Base-by-base conservation (phyloP, 1,140 invertebrate genomes). In the Magallana angulata region DNA sequence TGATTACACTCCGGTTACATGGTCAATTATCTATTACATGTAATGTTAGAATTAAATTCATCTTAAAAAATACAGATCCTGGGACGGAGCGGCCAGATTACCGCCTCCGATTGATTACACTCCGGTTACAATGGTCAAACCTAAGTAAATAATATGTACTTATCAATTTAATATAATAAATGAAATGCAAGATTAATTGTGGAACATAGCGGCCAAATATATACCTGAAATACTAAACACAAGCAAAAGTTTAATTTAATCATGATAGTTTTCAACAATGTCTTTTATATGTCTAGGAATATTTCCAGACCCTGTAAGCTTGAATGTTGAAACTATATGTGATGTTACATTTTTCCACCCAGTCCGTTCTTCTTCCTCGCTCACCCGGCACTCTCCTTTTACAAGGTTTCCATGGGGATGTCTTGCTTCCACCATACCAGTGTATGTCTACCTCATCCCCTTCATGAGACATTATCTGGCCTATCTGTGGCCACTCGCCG, bases 371-470 rank as follows among this genome's bases (percentile, higher is more conserved):
- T 18, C 71, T 71, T 57, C 84, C 84, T 18, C 36, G 71, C 24
- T 1, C 5, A 11, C 64, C 64, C 11, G 0, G 12, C 7, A 85
- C 62, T 3, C 12, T 9, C 18, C 14, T 85, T 36, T 36, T 76
- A 71, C 84, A 85, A 48, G 84, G 62, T 6, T 64, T 24, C 84
- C 84, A 85, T 9, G 84, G 36, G 9, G 36, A n/a, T 62, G 64
- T 62, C 76, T 85, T 85, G n/a, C 48, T 71, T n/a, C 84, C 84
- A 9, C 18, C 57, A 57, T 85, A 76, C 64, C 84, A 85, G 24
- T 85, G 84, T 3, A 85, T 7, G 16, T 57, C 9, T 1, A 57
- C 7, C 16, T 6, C 57, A 57, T 57, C 48, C 8, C 11, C 59
- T 6, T 8, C 18, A 12, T 48, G 24, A 57, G 56, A 57, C 11